Base-by-base conservation (phyloP, 2,888 invertebrate genomes). In the Mythimna pallens region DNA sequence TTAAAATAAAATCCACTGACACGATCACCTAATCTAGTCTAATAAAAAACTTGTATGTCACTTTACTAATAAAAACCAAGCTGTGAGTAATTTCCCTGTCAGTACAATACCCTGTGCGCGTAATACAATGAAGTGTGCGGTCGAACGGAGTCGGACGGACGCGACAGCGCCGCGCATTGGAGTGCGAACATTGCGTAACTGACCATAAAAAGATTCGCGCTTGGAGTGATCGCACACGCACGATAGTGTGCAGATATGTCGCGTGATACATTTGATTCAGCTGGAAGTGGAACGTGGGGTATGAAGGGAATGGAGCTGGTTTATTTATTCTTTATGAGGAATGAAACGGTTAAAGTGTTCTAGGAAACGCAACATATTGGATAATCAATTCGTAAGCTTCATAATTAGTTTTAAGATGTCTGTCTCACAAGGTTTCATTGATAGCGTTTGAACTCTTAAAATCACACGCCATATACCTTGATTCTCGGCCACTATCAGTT, bases 151-250 rank as follows among this genome's bases (percentile, higher is more conserved):
- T 57, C 76, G 50, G 70, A 78, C 70, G 65, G 70, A 62, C 72
- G 68, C 72, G 57, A 63, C 76, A 71, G 65, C 68, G 61, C 52
- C 70, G 72, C 65, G 82, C 72, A 86, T 30, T 84, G 73, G 76
- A 78, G 71, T 74, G 69, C 65, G 17, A 74, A 64, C 66, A 86
- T 86, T 82, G 86, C 72, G 73, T 84, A 85, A 85, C 85, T 84
- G 85, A 82, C 82, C 86, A 78, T 86, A 80, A 82, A 86, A 84
- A 85, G 80, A 84, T 86, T 86, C 77, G 78, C 84, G 79, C 81
- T 80, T 61, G 73, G 62, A 70, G 58, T 82, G 77, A 82, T 73
- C 64, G 74, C 65, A 65, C 80, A 70, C 83, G 80, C 83, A 74
- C 75, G 80, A 70, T 70, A 65, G 80, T 81, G 83, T 70, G 65